Evolutionary conservation across 2,888 invertebrate species (phyloP).

Genomic region (Chalcosyrphus nemorum): DNA sequence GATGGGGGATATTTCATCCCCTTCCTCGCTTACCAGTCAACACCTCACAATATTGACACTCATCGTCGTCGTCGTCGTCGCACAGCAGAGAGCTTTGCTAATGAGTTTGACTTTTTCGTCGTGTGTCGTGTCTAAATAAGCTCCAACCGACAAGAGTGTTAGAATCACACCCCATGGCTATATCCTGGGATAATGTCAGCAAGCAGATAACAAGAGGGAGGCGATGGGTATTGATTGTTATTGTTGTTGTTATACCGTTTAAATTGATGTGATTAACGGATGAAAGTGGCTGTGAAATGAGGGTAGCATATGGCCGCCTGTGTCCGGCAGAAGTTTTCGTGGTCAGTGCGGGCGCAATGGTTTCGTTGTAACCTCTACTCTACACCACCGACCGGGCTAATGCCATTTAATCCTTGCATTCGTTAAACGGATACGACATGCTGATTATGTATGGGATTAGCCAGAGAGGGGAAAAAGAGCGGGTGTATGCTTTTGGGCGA

Average conservation of each 20-base stretch:
- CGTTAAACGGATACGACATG: conserved; percentile 68
- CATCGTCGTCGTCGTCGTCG: too few relatives aligned
- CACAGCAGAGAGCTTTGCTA: conserved; percentile 65
- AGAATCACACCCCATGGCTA: conserved; percentile 16
- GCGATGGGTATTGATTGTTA: conserved; percentile 62
- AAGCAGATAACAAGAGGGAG: conserved; percentile 32
- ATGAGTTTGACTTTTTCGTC: conserved; percentile 72
- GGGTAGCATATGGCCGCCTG: conserved; percentile 68
- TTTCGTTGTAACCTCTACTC: conserved; percentile 23
- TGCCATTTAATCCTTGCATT: conserved; percentile 71
- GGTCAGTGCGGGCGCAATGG: conserved; percentile 68
- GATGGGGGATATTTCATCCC: conserved; percentile 12
- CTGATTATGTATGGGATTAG: conserved; percentile 71
- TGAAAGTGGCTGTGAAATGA: conserved; percentile 69
- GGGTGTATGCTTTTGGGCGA: conserved; percentile 33
- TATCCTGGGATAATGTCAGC: neutral
- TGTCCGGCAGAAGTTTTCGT: conserved; percentile 67
- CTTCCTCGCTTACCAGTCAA: neutral
- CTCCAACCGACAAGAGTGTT: conserved; percentile 29
- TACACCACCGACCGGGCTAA: conserved; percentile 53
- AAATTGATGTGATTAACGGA: conserved; percentile 72
- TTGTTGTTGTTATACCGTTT: conserved; percentile 69
- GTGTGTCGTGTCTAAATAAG: conserved; percentile 58
- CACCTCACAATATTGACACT: conserved; percentile 68
- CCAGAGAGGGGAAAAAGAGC: conserved; percentile 1